These are phyloP conservation scores for Geococcyx californianus DNA, from an alignment of 2,113 vertebrate species.

Conservation along the genomic window DNA sequence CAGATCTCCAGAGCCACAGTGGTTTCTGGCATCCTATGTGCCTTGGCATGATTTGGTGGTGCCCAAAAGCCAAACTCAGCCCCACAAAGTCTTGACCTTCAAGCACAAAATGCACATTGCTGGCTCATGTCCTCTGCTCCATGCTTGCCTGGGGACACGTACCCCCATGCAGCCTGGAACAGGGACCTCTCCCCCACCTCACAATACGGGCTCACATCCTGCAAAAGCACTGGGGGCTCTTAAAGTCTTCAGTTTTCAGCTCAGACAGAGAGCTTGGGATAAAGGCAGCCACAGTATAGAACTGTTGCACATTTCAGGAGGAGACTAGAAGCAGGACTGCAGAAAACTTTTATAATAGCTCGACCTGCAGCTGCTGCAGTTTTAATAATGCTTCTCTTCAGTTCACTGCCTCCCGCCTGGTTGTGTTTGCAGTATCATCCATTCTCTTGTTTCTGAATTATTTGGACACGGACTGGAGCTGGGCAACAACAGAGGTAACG, in stretches of 20 bases:
- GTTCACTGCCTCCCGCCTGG: fast-evolving
- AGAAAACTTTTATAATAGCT: neutral
- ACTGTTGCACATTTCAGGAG: neutral
- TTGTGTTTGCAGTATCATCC: neutral
- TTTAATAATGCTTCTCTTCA: neutral
- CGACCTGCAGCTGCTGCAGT: neutral
- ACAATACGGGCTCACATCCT: neutral
- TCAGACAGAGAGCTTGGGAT: neutral
- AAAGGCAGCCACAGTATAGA: neutral
- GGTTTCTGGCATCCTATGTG: fast-evolving
- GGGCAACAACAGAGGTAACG: neutral
- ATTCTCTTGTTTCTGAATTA: neutral
- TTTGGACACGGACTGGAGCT: neutral
- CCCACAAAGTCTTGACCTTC: neutral
- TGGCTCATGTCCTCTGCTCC: fast-evolving
- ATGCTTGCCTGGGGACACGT: fast-evolving
- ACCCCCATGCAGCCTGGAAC: neutral
- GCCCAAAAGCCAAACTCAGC: neutral
- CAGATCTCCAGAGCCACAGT: neutral
- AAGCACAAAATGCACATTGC: neutral
- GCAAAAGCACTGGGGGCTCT: neutral
- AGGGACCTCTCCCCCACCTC: neutral
- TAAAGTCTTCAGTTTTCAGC: neutral
- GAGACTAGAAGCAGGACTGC: neutral
- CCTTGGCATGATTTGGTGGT: neutral